Evolutionary conservation across 2,113 vertebrate species (phyloP).

Genomic region (Engraulis encrasicolus): DNA sequence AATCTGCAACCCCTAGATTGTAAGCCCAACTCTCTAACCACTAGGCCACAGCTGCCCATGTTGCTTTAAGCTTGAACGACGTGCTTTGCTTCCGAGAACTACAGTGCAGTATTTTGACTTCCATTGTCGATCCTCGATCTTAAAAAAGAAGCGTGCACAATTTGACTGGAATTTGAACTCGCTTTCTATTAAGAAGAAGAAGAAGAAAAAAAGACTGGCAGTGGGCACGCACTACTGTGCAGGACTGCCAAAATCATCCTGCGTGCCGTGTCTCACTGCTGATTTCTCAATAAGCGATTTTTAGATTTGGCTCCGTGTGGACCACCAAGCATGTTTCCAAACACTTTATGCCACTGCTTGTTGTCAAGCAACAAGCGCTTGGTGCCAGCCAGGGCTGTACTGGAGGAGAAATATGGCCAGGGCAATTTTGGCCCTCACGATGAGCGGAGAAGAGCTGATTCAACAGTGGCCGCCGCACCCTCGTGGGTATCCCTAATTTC

Average conservation of each 20-base stretch:
- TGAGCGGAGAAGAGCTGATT: no score
- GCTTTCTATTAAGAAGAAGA: conserved; percentile 7
- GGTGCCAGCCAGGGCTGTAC: no score
- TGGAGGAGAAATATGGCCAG: no score
- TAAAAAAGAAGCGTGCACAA: conserved; percentile 4
- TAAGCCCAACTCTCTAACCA: no score
- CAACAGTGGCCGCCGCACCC: no score
- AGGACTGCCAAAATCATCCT: not conserved
- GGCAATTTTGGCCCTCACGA: no score
- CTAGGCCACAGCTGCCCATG: no score
- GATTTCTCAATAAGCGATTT: not conserved
- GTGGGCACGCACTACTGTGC: not conserved
- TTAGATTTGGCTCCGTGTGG: not conserved
- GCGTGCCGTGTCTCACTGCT: not conserved
- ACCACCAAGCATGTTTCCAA: not conserved
- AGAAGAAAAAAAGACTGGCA: not conserved
- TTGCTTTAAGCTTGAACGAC: not conserved
- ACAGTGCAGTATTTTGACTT: not conserved
- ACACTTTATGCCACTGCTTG: not conserved
- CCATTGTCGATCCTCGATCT: not conserved
- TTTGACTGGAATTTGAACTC: not conserved
- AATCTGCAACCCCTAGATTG: no score
- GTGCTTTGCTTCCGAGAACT: not conserved
- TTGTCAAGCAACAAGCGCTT: not conserved
- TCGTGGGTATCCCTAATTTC: no score